Evolutionary conservation across 2,888 invertebrate species (phyloP).

Genomic region (Masnerella sp.): DNA sequence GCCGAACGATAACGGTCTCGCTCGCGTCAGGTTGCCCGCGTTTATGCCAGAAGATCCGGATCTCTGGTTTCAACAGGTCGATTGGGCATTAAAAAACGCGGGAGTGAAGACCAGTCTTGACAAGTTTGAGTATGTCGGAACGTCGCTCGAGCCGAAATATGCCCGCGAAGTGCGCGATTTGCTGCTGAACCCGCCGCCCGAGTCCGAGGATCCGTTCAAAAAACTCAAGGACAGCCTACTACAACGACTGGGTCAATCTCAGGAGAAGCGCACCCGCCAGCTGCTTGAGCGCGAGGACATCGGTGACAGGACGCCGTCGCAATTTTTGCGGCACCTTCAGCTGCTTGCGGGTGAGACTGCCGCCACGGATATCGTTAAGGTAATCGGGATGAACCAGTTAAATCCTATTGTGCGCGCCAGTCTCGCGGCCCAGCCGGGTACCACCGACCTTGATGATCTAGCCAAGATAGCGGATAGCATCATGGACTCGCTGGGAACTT

Average conservation of each 20-base stretch:
- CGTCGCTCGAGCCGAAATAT: not conserved
- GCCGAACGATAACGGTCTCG: not conserved
- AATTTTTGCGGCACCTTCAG: conserved; percentile 23
- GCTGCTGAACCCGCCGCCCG: conserved; percentile 4
- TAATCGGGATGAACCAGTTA: not conserved
- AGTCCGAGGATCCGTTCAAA: conserved; percentile 8
- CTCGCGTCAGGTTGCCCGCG: not conserved
- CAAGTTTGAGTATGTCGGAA: not conserved
- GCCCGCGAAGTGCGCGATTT: conserved; percentile 11
- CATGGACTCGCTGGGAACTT: not conserved
- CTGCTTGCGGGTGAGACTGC: conserved; percentile 11
- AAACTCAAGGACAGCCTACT: conserved; percentile 1
- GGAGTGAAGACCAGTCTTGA: not conserved
- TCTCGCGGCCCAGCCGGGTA: not conserved
- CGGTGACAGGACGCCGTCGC: conserved; percentile 25
- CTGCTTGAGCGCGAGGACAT: conserved; percentile 29
- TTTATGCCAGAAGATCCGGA: not conserved
- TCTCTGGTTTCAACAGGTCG: conserved; percentile 5
- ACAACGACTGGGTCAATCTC: not conserved
- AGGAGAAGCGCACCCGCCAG: conserved; percentile 4
- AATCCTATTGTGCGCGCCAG: conserved; percentile 22
- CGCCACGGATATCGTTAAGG: not conserved
- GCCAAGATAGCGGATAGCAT: conserved; percentile 8
- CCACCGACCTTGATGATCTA: not conserved
- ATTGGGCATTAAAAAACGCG: not conserved